Percentiles rank a stretch among this genome's conserved stretches.
phyloP scores from a whole-genome alignment of 2,797 vertebrate genomes.

The Oreonectes daqikongensis region DNA sequence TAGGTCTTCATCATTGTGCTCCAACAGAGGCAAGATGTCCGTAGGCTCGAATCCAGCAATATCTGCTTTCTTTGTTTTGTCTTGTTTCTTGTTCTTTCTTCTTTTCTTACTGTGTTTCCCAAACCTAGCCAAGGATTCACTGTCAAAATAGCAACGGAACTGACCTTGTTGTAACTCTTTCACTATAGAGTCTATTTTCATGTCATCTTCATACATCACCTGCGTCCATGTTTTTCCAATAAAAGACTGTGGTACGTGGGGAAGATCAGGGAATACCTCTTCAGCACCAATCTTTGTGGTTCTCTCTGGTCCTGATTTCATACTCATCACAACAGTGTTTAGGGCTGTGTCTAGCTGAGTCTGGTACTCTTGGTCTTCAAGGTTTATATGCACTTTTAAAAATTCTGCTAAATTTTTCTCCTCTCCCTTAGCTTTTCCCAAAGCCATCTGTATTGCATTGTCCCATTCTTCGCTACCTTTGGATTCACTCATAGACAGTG shows the following conservation, averaged over 20 bases:
- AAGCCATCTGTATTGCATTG: slow-evolving; percentile 71
- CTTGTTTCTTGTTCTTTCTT: slow-evolving; percentile 65
- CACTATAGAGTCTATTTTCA: slow-evolving; percentile 83
- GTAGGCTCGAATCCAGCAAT: slow-evolving; percentile 50
- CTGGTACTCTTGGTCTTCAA: slow-evolving; percentile 81
- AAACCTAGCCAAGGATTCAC: slow-evolving; percentile 76
- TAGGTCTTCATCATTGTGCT: slow-evolving; percentile 65
- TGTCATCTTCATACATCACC: slow-evolving; percentile 86
- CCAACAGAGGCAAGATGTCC: slow-evolving; percentile 67
- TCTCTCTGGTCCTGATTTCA: slow-evolving; percentile 26
- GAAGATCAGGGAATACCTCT: slow-evolving; percentile 78
- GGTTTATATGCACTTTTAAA: slow-evolving; percentile 75
- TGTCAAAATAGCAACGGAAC: slow-evolving; percentile 87
- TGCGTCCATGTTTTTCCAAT: slow-evolving; percentile 87
- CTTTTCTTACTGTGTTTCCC: slow-evolving; percentile 58
- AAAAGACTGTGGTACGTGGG: slow-evolving; percentile 84
- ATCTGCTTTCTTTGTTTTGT: slow-evolving; percentile 18
- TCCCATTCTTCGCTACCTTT: slow-evolving; percentile 82
- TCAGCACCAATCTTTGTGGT: slow-evolving; percentile 67
- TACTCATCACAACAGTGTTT: slow-evolving; percentile 46
- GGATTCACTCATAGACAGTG: slow-evolving; percentile 74
- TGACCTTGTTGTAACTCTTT: slow-evolving; percentile 82
- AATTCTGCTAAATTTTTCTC: slow-evolving; percentile 72
- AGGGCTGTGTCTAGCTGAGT: slow-evolving; percentile 76
- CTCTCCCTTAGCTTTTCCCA: slow-evolving; percentile 62